Evolutionary conservation across 2,888 invertebrate genomes (phyloP).

Genomic region (Melanchra persicariae): DNA sequence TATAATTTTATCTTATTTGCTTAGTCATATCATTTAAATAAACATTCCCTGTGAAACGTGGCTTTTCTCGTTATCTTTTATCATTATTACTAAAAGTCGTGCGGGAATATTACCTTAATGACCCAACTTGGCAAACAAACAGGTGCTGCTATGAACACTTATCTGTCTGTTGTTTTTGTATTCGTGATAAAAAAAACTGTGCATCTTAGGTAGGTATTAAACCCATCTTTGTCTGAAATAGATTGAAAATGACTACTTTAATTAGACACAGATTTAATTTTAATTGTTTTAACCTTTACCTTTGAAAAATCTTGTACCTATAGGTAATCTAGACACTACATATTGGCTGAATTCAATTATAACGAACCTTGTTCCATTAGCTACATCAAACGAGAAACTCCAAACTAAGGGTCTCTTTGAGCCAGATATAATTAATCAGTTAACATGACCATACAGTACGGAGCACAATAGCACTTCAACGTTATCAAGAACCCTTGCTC

Average conservation of each 20-base stretch:
- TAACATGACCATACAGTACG: slow-evolving; percentile 50
- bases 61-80: slow-evolving; percentile 21
- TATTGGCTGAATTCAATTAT: slow-evolving; percentile 33
- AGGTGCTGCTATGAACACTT: background rate
- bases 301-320: background rate
- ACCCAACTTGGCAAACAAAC: background rate
- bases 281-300: slow-evolving; percentile 10
- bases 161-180: background rate
- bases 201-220: background rate
- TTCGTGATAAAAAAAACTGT: background rate
- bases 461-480: slow-evolving; percentile 47
- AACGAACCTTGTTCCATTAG: slow-evolving; percentile 34
- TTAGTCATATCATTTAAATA: slow-evolving; percentile 34
- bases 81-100: slow-evolving; percentile 5
- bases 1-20: slow-evolving; percentile 40
- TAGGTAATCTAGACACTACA: slow-evolving; percentile 11
- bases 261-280: background rate
- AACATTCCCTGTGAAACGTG: slow-evolving; percentile 2
- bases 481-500: slow-evolving; percentile 48
- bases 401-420: slow-evolving; percentile 53
- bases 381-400: slow-evolving; percentile 53
- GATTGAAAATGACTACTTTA: background rate
- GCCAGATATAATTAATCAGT: slow-evolving; percentile 60
- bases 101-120: slow-evolving; percentile 2
- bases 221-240: background rate